Evolutionary conservation across 2,113 vertebrate species (phyloP), one percentile per base, ranked within the genome.

Genomic region (Abramis brama): DNA sequence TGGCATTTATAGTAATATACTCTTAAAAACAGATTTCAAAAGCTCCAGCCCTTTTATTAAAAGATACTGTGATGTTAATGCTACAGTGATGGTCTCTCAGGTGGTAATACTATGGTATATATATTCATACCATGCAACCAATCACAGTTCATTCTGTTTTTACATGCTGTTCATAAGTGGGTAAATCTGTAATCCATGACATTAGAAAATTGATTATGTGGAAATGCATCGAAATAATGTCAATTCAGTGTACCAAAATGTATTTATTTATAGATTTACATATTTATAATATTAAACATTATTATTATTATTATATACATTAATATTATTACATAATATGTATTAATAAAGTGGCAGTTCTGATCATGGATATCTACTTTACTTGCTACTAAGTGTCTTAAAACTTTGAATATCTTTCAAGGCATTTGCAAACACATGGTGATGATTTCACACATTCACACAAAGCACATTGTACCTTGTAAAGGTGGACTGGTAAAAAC

Each of bases 1-100:
- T 50, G 85, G 82, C 85, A 88, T 66, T 88, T 88, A 91, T 84
- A 89, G 84, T 52, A 82, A 87, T 85, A 89, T 15, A 73, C n/a
- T 81, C 88, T 84, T 60, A 87, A 71, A 88, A 25, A 84, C 79
- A 50, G 82, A 80, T 76, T 83, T 88, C 19, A 21, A 23, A 70
- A 10, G 66, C 66, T 36, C 79, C 39, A 85, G 77, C 8, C 11
- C 25, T 55, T 55, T 55, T 17, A 77, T 55, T 30, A 52, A 52
- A 76, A 25, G 30, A 8, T 19, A 19, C 15, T 4, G 25, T 19
- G 11, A 21, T 0, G 4, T 21, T 77, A 27, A 55, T 27, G 68
- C 68, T 23, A 71, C 36, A 43, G 68, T 71, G 1, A 43, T 43
- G 0, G 9, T 10, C 5, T 10, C 5, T 71, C 36, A 23, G 68